Evolutionary conservation across 1,140 invertebrate genomes (phyloP), one percentile per base, ranked within the genome.

Genomic region (Anastatus disparis): DNA sequence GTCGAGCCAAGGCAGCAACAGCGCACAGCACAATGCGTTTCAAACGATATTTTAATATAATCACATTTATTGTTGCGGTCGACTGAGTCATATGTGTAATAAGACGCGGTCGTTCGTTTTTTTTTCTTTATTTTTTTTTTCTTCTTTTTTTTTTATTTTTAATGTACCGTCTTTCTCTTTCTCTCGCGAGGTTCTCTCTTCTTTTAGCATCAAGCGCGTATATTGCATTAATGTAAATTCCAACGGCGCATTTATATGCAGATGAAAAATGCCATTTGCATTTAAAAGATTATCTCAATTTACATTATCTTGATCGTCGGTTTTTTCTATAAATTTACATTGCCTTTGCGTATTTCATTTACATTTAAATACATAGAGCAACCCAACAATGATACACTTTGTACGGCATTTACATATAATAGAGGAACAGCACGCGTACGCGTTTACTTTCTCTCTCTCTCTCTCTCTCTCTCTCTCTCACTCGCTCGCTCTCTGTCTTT

Each of bases 241-340:
- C 70, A 65, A 65, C 61, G 62, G 55, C 62, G 53, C 62, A 71
- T 71, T 65, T 71, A 71, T 66, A 71, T 71, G 70, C 62, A 71
- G 70, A 71, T 71, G 62, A 71, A 71, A 71, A 71, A 71, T 71
- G 70, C 61, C 70, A 71, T 71, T 71, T 71, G 70, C 70, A 71
- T 71, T 71, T 71, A 71, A 71, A 71, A 71, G 62, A 71, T 71
- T 71, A 71, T 71, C 55, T 66, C 70, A 71, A 71, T 71, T 71
- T 71, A 71, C 70, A 66, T 71, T 71, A 71, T 71, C 70, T 71
- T 71, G 70, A 71, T 71, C 70, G 70, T 42, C 70, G 52, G 52
- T 52, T 71, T 71, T 66, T 65, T 65, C 70, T 71, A 71, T 71
- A 71, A 71, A 71, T 71, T 71, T 65, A 71, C 70, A 71, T 71